Conservation (phyloP, 2,888 invertebrate species). For the Vanessa cardui region DNA sequence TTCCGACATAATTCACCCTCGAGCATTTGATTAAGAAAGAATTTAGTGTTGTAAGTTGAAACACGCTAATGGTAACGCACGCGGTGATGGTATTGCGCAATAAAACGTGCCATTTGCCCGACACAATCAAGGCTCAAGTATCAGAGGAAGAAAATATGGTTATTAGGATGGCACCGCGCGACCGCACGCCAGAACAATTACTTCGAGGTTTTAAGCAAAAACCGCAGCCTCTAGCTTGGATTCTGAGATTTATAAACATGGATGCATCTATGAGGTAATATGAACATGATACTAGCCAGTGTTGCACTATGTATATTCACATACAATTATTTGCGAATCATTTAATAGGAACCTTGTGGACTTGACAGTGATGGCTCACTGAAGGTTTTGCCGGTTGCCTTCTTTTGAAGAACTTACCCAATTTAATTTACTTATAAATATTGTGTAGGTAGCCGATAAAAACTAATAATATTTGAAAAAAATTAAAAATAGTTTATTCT, state of each 20-base stretch:
- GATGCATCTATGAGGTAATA: conserved; percentile 30
- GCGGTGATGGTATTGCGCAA: conserved; percentile 42
- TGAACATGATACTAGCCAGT: conserved; percentile 31
- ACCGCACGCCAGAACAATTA: conserved; percentile 78
- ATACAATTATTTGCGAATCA: conserved; percentile 34
- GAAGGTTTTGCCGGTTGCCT: conserved; percentile 13
- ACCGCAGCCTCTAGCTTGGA: conserved; percentile 57
- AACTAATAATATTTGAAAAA: no score
- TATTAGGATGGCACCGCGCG: conserved; percentile 69
- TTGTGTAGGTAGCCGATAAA: no score
- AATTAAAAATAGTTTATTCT: no score
- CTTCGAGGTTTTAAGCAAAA: conserved; percentile 62
- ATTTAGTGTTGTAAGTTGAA: conserved; percentile 46
- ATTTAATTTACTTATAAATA: not conserved
- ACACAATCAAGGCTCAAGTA: conserved; percentile 64
- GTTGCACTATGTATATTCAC: conserved; percentile 22
- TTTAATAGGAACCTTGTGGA: conserved; percentile 28
- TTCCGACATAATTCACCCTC: conserved; percentile 37
- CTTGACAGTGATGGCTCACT: conserved; percentile 9
- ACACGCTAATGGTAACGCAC: conserved; percentile 46
- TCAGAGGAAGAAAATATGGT: conserved; percentile 65
- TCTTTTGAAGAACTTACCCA: not conserved
- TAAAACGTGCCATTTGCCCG: conserved; percentile 49
- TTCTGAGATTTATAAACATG: conserved; percentile 34
- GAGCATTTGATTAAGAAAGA: conserved; percentile 46